These are phyloP conservation scores for Malurus alboscapulatus DNA, from an alignment of 2,113 vertebrate genomes.

Conservation along the genomic window DNA sequence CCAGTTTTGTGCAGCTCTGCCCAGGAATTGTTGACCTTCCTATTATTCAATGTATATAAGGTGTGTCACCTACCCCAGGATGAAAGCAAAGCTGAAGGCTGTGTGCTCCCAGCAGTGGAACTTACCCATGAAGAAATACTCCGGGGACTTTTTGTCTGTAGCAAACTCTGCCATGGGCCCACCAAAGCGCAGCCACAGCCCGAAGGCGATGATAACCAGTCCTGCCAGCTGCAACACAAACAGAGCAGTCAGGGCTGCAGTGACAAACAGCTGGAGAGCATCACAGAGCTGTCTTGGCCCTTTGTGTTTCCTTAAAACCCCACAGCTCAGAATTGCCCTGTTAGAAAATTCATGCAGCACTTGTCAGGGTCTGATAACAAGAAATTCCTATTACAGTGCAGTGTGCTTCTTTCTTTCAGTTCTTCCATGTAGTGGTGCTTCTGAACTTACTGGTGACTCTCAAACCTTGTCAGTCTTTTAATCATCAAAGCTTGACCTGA, in stretches of 20 bases:
- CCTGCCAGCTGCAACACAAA: slow-evolving; percentile 86
- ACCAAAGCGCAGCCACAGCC: slow-evolving; percentile 92
- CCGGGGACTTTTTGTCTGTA: slow-evolving; percentile 79
- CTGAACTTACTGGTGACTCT: not conserved
- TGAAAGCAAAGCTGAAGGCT: not conserved
- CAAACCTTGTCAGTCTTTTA: not conserved
- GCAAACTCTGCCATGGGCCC: slow-evolving; percentile 83
- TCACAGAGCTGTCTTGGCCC: not conserved
- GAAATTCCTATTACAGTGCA: not conserved
- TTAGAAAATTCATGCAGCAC: not conserved
- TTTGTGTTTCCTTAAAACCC: not conserved
- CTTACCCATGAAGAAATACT: slow-evolving; percentile 93
- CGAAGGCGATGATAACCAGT: slow-evolving; percentile 88
- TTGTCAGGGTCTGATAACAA: not conserved
- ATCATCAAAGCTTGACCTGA: not conserved
- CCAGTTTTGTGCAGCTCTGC: not conserved
- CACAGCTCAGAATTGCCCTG: not conserved
- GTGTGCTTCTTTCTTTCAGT: not conserved
- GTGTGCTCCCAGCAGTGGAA: not conserved
- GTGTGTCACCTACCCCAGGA: not conserved
- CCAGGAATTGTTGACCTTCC: not conserved
- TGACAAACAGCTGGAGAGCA: not conserved
- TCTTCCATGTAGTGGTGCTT: not conserved
- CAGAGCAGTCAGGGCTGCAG: not conserved
- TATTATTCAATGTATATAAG: not conserved